Conservation (phyloP, 2,888 invertebrate genomes). For the Lutraria lutraria region DNA sequence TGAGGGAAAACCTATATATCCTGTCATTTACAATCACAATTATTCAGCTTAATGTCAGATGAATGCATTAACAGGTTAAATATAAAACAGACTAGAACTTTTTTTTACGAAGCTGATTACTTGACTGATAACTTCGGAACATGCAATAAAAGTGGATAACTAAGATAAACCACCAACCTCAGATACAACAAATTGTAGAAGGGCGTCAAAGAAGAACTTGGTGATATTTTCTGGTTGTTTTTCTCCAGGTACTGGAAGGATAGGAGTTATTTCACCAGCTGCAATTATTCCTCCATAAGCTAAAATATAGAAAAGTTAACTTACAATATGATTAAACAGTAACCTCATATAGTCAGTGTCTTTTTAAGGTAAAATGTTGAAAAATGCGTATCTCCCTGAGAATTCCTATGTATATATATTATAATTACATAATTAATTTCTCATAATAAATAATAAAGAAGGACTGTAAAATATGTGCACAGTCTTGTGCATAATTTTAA, state of each 20-base stretch:
- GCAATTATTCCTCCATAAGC: constrained; percentile 90
- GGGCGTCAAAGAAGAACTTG: constrained; percentile 94
- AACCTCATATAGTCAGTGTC: background rate
- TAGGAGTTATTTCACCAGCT: constrained; percentile 92
- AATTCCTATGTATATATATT: too few species aligned
- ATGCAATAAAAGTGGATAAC: too few species aligned
- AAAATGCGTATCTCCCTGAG: too few species aligned
- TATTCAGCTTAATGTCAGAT: background rate
- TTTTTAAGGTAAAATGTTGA: too few species aligned
- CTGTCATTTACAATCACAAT: background rate
- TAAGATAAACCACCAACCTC: constrained; percentile 88
- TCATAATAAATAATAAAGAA: too few species aligned
- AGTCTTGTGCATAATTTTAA: too few species aligned
- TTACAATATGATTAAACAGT: background rate
- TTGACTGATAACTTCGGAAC: too few species aligned
- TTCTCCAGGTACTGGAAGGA: constrained; percentile 93
- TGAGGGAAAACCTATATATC: background rate
- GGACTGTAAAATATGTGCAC: too few species aligned
- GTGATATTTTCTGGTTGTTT: constrained; percentile 94
- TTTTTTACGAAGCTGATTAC: too few species aligned
- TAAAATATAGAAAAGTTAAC: constrained; percentile 84
- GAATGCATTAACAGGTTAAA: background rate
- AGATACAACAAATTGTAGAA: constrained; percentile 96
- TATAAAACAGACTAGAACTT: too few species aligned
- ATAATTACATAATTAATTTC: too few species aligned